Evolutionary conservation across 2,113 vertebrate species (phyloP), one percentile per base, ranked within the genome.

Genomic region (Eurypyga helias): DNA sequence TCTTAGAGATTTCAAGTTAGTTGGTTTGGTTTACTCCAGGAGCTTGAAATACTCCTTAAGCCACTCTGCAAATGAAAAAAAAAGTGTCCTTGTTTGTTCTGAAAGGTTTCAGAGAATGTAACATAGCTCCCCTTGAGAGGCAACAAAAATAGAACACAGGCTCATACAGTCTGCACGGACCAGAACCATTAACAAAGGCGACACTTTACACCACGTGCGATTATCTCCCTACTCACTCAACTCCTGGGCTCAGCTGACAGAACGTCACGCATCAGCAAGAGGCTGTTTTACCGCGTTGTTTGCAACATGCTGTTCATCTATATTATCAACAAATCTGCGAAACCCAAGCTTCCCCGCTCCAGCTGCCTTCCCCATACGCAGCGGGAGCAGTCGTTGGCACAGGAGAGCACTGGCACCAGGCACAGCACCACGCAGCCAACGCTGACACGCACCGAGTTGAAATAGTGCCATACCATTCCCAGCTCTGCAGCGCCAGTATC

Each of bases 401-500:
- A 49, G 87, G 72, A 87, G 94, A 79, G 60, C 23, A 90, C 23
- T 54, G 94, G 89, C 93, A 90, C 66, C 34, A 79, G 94, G 83
- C 64, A 67, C 65, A 85, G 34, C 67, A 80, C 77, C 88, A 17
- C 24, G 13, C 3, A 28, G 73, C 96, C 93, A 96, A 33, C 73
- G 3, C 76, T 93, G 64, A 85, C 95, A 82, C 67, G 96, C 80
- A 82, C n/a, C 2, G 25, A 52, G 92, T 96, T 97, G 87, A 75
- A 94, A 90, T 92, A 95, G 89, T 41, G 64, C 90, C 38, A 71
- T 93, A 89, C 94, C 85, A 78, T 87, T 96, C 96, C 89, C 64
- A 54, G 58, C 89, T 67, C 93, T 86, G 64, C 13, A 96, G 96
- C 80, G 46, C 96, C 69, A 80, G 83, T 98, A 98, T 98, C 97